Percentiles rank a stretch among this genome's conserved stretches.
These are phyloP conservation scores for Menura novaehollandiae DNA, from an alignment of 2,113 vertebrate genomes.

Conservation along the genomic window DNA sequence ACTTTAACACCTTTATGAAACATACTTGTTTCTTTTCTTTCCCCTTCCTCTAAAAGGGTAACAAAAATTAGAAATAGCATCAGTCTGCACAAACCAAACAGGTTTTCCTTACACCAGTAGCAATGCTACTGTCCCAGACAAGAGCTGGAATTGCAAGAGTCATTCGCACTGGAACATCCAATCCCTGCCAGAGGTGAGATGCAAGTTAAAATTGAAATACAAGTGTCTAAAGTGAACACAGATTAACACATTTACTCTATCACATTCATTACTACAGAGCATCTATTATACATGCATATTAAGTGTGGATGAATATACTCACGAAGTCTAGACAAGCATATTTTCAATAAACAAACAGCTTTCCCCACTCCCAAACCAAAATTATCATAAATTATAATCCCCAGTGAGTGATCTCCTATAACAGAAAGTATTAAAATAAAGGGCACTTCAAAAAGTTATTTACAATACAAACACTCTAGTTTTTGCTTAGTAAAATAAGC, in stretches of 20 bases:
- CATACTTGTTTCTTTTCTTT: background rate
- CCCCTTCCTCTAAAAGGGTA: background rate
- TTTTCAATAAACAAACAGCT: background rate
- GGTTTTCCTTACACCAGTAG: background rate
- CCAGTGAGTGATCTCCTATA: background rate
- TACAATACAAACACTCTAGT: background rate
- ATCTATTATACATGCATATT: background rate
- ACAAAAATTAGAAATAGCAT: background rate
- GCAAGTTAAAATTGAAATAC: background rate
- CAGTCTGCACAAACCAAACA: background rate
- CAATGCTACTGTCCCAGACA: background rate
- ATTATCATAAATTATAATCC: slow-evolving; percentile 7
- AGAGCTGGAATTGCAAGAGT: background rate
- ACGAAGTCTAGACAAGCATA: background rate
- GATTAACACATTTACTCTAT: background rate
- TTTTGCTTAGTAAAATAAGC: background rate
- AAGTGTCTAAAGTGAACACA: background rate
- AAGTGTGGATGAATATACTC: background rate
- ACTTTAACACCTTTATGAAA: background rate
- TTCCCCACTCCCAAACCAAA: background rate
- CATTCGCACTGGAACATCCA: background rate
- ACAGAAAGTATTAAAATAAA: slow-evolving; percentile 27
- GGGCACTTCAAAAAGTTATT: background rate
- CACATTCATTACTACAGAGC: background rate
- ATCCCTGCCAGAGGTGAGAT: background rate